Percentiles rank a stretch among this genome's conserved stretches.
Conservation (phyloP, 2,113 vertebrate species). For the Girardinichthys multiradiatus region DNA sequence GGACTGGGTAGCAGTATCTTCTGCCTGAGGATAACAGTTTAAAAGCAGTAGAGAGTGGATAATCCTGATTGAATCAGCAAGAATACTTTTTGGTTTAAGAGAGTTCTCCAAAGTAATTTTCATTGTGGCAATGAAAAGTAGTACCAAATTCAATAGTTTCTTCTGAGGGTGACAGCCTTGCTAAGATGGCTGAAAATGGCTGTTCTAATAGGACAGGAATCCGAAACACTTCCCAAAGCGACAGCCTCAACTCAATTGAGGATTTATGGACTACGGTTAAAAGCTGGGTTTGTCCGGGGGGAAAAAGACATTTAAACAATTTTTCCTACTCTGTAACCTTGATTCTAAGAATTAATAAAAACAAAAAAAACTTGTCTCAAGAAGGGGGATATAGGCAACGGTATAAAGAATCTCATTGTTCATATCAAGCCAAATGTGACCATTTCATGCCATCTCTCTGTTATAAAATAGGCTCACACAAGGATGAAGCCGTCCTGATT, state of each 20-base stretch:
- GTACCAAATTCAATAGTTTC: neutral
- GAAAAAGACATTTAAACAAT: too few relatives aligned
- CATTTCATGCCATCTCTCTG: constrained; percentile 43
- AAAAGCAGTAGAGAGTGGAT: too few relatives aligned
- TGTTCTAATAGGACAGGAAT: too few relatives aligned
- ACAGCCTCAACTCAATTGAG: too few relatives aligned
- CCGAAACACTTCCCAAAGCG: too few relatives aligned
- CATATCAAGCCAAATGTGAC: constrained; percentile 5
- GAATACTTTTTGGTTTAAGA: neutral
- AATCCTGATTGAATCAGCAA: too few relatives aligned
- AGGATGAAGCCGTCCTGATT: constrained; percentile 49
- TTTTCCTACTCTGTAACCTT: too few relatives aligned
- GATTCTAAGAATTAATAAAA: neutral
- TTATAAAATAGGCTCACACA: constrained; percentile 38
- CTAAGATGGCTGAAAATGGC: neutral
- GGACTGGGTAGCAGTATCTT: too few relatives aligned
- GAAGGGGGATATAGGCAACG: neutral
- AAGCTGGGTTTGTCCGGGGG: too few relatives aligned
- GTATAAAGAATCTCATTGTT: neutral
- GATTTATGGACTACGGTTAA: too few relatives aligned
- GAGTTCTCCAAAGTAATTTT: neutral
- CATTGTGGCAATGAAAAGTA: neutral
- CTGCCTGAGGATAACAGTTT: too few relatives aligned
- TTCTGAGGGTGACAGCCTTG: neutral
- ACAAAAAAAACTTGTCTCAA: neutral